Percentiles rank a stretch among this genome's conserved stretches.
Evolutionary conservation across 2,113 vertebrate species (phyloP).

Genomic region (Hydropotes inermis): DNA sequence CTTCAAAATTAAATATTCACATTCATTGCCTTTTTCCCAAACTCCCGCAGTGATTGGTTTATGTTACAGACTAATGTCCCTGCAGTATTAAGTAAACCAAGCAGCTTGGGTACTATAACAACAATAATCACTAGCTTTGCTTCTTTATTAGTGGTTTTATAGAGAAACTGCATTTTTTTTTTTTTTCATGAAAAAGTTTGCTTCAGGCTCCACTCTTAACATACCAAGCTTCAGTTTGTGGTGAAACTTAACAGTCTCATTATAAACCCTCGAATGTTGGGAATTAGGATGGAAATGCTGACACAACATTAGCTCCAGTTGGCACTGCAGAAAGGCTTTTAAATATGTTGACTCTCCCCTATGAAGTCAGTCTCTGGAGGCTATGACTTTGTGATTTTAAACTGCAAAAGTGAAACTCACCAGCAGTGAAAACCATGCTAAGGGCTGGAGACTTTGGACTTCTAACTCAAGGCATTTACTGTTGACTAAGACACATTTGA

Average conservation of each 20-base stretch:
- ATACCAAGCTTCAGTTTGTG: conserved; percentile 72
- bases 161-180: conserved; percentile 43
- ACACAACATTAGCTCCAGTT: conserved; percentile 67
- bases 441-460: neutral
- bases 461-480: neutral
- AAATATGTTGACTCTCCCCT: conserved; percentile 50
- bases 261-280: conserved; percentile 74
- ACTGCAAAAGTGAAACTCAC: conserved; percentile 15
- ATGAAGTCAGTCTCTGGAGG: conserved; percentile 59
- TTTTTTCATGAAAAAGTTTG: conserved; percentile 33
- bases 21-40: neutral
- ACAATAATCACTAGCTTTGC: conserved; percentile 64
- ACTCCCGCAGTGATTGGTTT: neutral
- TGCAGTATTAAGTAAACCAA: conserved; percentile 47
- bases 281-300: conserved; percentile 71
- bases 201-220: conserved; percentile 64
- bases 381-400: conserved; percentile 32
- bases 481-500: neutral
- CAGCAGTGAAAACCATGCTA: neutral
- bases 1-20: conserved; percentile 30
- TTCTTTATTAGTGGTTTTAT: conserved; percentile 72
- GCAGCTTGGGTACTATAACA: neutral
- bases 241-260: conserved; percentile 69
- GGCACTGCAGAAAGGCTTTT: conserved; percentile 63
- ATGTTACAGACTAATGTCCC: conserved; percentile 14